Base-by-base conservation (phyloP, 2,113 vertebrate genomes). In the Sprattus sprattus region DNA sequence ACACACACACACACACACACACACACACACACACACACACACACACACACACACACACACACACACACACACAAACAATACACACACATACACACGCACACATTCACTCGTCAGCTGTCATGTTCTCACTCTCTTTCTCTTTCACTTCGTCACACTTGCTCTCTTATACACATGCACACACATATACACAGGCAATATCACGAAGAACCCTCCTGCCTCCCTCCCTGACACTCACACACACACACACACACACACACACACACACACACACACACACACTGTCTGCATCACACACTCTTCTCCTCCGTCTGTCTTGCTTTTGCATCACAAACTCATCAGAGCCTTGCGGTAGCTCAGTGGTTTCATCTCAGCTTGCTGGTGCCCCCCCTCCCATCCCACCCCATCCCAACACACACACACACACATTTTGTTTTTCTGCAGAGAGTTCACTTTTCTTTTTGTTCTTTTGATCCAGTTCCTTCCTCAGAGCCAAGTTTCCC, bases 391-490 rank as follows among this genome's bases (percentile, higher is more conserved):
- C 10, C 8, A 28, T n/a, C 9, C 64, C 2, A 7, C 11, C 64
- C 11, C 22, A 64, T 22, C 7, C 64, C 7, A 16, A 60, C 54
- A 60, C 54, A 60, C 54, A 60, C 54, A 60, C 54, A 60, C 54
- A 60, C 16, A 60, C 54, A n/a, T 25, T 28, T 8, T 25, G 6
- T 67, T 28, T 28, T 67, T 67, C 3, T 67, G 64, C 64, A 67
- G 64, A 67, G n/a, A 28, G 64, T 67, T 67, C 64, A 67, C 64
- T 67, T 67, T 67, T 64, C 22, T 25, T 64, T 64, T 67, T 25
- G 25, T 25, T 28, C 25, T 67, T 67, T 67, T 67, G 64, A 67
- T 67, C 64, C n/a, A 10, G n/a, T 25, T 10, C 25, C n/a, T 67
- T 25, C 64, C 64, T 67, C 64, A 3, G 64, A 67, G 64, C 11